A percentile compares a stretch with the other conserved stretches of the same genome.
Conservation (phyloP, 2,797 vertebrate species). For the Arctocebus calabarensis region DNA sequence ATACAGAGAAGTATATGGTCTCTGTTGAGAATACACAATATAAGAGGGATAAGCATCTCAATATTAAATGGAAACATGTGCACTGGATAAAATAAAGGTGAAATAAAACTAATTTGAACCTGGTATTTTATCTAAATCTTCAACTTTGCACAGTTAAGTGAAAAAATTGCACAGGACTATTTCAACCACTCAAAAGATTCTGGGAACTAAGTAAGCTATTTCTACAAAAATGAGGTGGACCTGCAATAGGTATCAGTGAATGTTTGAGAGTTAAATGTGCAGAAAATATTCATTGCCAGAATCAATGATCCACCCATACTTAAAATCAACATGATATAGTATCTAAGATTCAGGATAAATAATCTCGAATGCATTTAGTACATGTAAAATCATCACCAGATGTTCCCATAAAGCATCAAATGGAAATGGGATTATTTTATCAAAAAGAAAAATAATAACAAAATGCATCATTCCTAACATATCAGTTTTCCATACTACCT, state of each 20-base stretch:
- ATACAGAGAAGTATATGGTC: background rate
- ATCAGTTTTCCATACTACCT: background rate
- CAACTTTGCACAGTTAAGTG: background rate
- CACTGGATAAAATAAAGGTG: background rate
- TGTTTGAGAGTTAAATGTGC: background rate
- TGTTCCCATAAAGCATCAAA: background rate
- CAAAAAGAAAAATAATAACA: background rate
- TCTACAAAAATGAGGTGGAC: background rate
- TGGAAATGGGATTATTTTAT: background rate
- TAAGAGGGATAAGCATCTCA: background rate
- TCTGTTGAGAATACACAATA: background rate
- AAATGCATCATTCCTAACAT: constrained; percentile 1
- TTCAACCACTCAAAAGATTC: background rate
- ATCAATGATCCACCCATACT: background rate
- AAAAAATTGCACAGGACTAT: background rate
- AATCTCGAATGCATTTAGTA: background rate
- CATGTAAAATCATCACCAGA: background rate
- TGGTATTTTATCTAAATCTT: background rate
- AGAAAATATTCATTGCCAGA: background rate
- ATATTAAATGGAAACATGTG: background rate
- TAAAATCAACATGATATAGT: background rate
- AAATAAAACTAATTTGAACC: background rate
- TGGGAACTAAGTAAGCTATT: background rate
- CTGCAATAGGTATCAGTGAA: background rate
- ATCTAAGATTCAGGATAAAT: background rate